These are phyloP conservation scores for Halocynthia aurantium DNA, from an alignment of 23 tunicate species.

Conservation along the genomic window DNA sequence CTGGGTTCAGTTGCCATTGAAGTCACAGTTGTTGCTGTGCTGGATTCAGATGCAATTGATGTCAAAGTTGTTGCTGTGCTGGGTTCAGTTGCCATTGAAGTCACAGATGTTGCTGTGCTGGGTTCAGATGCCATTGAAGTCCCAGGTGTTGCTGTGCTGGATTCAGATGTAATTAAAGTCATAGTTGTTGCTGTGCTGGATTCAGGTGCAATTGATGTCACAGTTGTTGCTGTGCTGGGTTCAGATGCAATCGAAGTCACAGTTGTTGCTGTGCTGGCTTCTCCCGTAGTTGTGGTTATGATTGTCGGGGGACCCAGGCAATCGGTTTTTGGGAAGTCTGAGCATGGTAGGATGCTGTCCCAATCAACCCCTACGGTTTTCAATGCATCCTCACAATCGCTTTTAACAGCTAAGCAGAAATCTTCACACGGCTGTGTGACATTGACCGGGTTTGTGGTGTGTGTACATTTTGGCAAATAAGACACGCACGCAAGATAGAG, in stretches of 20 bases:
- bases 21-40: not conserved
- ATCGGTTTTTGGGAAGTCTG: not conserved
- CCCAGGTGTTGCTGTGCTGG: not conserved
- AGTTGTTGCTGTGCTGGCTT: no score
- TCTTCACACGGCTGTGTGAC: constrained; percentile 1
- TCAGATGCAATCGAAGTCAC: not conserved
- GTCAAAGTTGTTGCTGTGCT: not conserved
- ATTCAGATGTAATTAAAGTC: not conserved
- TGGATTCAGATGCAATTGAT: no score
- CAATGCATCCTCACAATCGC: not conserved
- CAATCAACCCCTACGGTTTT: not conserved
- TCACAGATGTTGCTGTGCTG: not conserved
- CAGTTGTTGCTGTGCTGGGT: not conserved
- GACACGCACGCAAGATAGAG: constrained; percentile 18
- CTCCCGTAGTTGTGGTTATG: not conserved
- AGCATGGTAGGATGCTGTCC: constrained; percentile 9
- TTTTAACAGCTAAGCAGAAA: not conserved
- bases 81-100: not conserved
- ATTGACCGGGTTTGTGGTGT: not conserved
- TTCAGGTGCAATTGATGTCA: not conserved
- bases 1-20: not conserved
- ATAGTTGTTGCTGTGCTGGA: not conserved
- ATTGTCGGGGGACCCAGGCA: constrained; percentile 6
- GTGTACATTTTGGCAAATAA: constrained; percentile 6
- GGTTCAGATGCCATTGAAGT: no score